phyloP scores from a whole-genome alignment of 2,797 vertebrate genomes.

The Tokudaia tokunoshimensis region DNA sequence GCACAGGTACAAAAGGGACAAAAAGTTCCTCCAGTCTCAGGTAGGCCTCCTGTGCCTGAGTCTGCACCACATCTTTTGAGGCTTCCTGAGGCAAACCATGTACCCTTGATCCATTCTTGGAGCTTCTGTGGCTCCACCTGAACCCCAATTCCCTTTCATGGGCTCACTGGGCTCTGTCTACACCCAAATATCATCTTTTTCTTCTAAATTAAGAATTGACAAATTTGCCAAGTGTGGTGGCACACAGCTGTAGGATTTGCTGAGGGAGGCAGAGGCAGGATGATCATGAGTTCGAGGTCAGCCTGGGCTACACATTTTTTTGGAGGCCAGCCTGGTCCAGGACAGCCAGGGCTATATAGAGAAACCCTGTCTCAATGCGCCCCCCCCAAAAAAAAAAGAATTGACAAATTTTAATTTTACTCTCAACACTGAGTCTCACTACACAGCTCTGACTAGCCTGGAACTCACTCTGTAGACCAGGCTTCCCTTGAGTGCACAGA shows the following conservation, averaged over 20 bases:
- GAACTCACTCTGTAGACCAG: background rate
- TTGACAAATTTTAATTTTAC: background rate
- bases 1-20: conserved; percentile 90
- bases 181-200: background rate
- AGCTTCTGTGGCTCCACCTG: no score
- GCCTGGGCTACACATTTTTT: no score
- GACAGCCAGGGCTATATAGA: no score
- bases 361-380: no score
- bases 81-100: background rate
- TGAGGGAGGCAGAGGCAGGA: no score
- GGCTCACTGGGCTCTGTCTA: no score
- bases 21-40: background rate
- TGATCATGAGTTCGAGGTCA: no score
- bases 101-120: background rate
- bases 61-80: background rate
- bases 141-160: background rate
- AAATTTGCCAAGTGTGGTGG: background rate
- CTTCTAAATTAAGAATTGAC: background rate
- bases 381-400: background rate
- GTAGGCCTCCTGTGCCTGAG: background rate
- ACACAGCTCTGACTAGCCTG: no score
- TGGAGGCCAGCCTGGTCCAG: no score
- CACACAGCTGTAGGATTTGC: no score
- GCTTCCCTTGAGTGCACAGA: background rate
- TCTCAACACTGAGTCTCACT: background rate